These are phyloP conservation scores for Potamarius usumacintae DNA, from an alignment of 2,113 vertebrate species.

Conservation along the genomic window DNA sequence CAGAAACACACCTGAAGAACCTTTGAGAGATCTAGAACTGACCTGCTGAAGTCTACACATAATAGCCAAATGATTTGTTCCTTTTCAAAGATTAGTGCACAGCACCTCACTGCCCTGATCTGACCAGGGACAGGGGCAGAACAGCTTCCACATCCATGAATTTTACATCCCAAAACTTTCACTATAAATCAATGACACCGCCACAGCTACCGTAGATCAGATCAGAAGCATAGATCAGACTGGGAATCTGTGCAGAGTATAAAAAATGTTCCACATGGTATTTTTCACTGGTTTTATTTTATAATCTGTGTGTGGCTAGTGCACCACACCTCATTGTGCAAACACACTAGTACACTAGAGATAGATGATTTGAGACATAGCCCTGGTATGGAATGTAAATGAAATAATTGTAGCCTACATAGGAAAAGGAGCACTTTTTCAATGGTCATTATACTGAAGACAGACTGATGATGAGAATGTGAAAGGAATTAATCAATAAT, in stretches of 20 bases:
- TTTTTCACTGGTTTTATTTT: neutral
- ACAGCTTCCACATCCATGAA: no score
- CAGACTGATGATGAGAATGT: neutral
- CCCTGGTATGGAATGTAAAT: neutral
- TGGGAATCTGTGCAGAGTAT: neutral
- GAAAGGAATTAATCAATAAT: neutral
- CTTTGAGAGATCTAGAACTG: neutral
- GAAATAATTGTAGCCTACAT: neutral
- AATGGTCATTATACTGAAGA: neutral
- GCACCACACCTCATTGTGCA: neutral
- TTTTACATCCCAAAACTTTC: no score
- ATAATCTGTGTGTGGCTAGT: no score
- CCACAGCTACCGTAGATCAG: no score
- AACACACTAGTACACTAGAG: neutral
- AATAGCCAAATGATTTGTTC: neutral
- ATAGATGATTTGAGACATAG: neutral
- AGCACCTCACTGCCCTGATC: neutral
- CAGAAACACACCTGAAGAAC: neutral
- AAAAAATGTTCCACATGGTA: neutral
- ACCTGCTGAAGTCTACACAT: neutral
- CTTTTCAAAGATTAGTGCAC: neutral
- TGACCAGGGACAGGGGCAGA: no score
- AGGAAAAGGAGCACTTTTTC: neutral
- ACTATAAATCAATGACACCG: no score
- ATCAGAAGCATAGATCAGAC: neutral